phyloP scores from a whole-genome alignment of 1,140 invertebrate genomes.

The Scaptodrosophila lebanonensis region DNA sequence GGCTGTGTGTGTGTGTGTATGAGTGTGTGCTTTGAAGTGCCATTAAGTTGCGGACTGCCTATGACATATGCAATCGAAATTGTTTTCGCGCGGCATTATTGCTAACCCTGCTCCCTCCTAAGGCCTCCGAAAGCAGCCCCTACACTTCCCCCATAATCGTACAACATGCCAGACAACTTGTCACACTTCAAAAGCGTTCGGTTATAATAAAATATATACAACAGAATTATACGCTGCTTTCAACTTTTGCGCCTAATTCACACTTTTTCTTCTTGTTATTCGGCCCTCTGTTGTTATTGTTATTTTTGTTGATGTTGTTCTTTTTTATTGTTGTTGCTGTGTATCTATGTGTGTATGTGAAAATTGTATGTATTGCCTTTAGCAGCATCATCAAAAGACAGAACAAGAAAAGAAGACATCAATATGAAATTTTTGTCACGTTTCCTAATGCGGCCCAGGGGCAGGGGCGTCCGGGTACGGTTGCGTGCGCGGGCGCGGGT shows the following conservation, averaged over 20 bases:
- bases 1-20: not conserved
- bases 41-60: constrained; percentile 13
- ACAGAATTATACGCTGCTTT: constrained; percentile 63
- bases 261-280: constrained; percentile 43
- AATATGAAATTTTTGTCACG: constrained; percentile 74
- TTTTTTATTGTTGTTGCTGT: constrained; percentile 14
- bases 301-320: constrained; percentile 15
- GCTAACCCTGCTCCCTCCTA: no score
- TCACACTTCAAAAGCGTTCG: constrained; percentile 59
- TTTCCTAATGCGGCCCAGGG: constrained; percentile 60
- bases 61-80: constrained; percentile 62
- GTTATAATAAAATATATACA: constrained; percentile 56
- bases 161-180: not conserved
- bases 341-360: constrained; percentile 62
- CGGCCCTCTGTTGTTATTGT: not conserved
- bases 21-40: constrained; percentile 4
- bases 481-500: not conserved
- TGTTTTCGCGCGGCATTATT: constrained; percentile 12
- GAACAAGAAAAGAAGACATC: constrained; percentile 55
- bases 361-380: constrained; percentile 73
- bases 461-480: not conserved
- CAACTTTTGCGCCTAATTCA: constrained; percentile 74
- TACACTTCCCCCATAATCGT: constrained; percentile 3
- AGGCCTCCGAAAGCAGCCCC: constrained; percentile 10
- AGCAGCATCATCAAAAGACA: constrained; percentile 67